phyloP scores from a whole-genome alignment of 2,888 invertebrate species.

The Apotomis betuletana region DNA sequence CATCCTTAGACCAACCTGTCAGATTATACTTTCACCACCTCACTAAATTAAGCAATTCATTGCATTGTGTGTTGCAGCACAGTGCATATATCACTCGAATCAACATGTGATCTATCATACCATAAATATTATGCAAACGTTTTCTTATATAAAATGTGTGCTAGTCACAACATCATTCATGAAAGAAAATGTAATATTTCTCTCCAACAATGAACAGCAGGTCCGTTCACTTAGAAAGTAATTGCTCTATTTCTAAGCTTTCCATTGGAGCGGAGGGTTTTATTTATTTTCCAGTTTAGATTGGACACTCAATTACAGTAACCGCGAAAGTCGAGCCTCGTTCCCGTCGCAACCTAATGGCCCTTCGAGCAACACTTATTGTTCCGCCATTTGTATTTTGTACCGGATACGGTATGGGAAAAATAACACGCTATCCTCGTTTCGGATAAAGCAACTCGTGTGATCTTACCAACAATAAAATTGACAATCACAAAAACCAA shows the following conservation, averaged over 20 bases:
- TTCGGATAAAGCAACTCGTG: conserved; percentile 33
- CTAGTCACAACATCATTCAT: conserved; percentile 23
- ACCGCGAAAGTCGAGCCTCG: conserved; percentile 33
- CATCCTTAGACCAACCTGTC: conserved; percentile 27
- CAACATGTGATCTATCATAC: conserved; percentile 27
- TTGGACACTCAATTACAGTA: conserved; percentile 33
- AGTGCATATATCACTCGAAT: conserved; percentile 29
- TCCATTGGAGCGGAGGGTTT: conserved; percentile 25
- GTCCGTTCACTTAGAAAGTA: conserved; percentile 43
- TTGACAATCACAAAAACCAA: conserved; percentile 32
- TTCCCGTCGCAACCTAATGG: conserved; percentile 18
- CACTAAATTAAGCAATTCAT: conserved; percentile 35
- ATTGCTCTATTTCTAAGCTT: conserved; percentile 40
- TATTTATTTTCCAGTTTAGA: conserved; percentile 37
- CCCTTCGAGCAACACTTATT: conserved; percentile 33
- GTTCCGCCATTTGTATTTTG: conserved; percentile 20
- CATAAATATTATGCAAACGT: conserved; percentile 24
- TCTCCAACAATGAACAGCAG: conserved; percentile 15
- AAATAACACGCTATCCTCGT: conserved; percentile 26
- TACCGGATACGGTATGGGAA: conserved; percentile 38
- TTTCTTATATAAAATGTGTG: conserved; percentile 25
- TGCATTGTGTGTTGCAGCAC: conserved; percentile 24
- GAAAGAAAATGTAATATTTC: conserved; percentile 33
- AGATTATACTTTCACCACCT: conserved; percentile 39
- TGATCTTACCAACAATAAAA: conserved; percentile 37